Conservation (phyloP, 2,888 invertebrate species). For the Ophion slaviceki region DNA sequence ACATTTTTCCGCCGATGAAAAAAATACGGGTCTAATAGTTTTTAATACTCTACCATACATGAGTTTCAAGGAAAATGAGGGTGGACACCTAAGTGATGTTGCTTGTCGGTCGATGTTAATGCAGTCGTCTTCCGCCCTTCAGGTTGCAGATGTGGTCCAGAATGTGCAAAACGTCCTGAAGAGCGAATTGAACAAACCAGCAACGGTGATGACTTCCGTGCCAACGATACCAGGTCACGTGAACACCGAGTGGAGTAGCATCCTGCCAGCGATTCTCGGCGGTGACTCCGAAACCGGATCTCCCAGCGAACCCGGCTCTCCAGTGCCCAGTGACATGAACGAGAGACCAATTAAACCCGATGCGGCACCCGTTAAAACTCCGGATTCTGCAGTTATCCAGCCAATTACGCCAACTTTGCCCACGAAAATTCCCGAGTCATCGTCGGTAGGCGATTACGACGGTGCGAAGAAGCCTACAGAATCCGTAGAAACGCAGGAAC, state of each 20-base stretch:
- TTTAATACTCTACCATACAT: no score
- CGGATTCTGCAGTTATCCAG: constrained; percentile 24
- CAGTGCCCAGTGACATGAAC: constrained; percentile 44
- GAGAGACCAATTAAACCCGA: constrained; percentile 62
- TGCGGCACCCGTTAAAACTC: constrained; percentile 56
- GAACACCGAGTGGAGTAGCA: constrained; percentile 88
- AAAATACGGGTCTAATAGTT: no score
- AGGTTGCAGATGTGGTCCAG: constrained; percentile 91
- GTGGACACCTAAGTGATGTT: no score
- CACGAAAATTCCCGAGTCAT: constrained; percentile 28
- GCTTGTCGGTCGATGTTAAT: neutral
- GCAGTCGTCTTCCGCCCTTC: constrained; percentile 15
- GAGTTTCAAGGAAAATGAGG: no score
- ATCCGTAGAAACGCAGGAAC: constrained; percentile 43
- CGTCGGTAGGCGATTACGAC: constrained; percentile 59
- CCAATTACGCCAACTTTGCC: constrained; percentile 25
- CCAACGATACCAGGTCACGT: constrained; percentile 81
- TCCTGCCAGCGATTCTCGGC: constrained; percentile 92
- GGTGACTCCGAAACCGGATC: constrained; percentile 87
- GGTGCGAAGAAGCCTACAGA: constrained; percentile 52
- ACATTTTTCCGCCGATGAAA: no score
- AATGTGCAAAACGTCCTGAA: constrained; percentile 93
- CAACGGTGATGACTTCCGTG: constrained; percentile 74
- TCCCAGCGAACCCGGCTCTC: constrained; percentile 83
- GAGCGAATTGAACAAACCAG: constrained; percentile 88